Evolutionary conservation across 2,888 invertebrate genomes (phyloP).

Genomic region (Cerastis leucographa): DNA sequence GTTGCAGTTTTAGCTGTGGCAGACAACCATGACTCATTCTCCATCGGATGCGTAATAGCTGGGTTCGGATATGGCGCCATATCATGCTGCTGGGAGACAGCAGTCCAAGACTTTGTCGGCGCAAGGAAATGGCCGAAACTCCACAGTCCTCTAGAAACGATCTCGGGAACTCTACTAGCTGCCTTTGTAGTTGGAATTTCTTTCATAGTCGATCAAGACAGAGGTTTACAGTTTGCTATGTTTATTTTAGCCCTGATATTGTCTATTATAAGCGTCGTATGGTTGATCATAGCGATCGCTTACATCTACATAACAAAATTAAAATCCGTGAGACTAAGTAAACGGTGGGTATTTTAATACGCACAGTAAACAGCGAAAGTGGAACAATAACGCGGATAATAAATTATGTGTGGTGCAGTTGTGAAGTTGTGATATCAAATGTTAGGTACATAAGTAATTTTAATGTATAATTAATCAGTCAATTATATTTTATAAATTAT

Average conservation of each 20-base stretch:
- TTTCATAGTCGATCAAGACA: constrained; percentile 75
- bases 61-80: constrained; percentile 89
- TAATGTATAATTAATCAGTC: constrained; percentile 45
- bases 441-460: constrained; percentile 45
- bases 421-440: constrained; percentile 61
- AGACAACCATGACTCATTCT: constrained; percentile 85
- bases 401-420: constrained; percentile 41
- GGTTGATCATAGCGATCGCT: constrained; percentile 78
- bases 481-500: constrained; percentile 61
- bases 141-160: constrained; percentile 86
- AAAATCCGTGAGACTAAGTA: constrained; percentile 74
- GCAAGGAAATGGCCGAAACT: constrained; percentile 87
- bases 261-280: constrained; percentile 77
- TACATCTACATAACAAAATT: constrained; percentile 80
- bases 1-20: constrained; percentile 83
- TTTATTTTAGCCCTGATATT: constrained; percentile 79
- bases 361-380: constrained; percentile 45
- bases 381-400: constrained; percentile 34
- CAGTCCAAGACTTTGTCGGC: constrained; percentile 87
- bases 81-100: constrained; percentile 86
- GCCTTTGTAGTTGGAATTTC: constrained; percentile 79
- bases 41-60: constrained; percentile 87
- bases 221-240: constrained; percentile 80
- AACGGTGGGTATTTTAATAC: constrained; percentile 68
- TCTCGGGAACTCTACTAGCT: constrained; percentile 81